phyloP scores from a whole-genome alignment of 2,888 invertebrate genomes.

The Amiota communis region DNA sequence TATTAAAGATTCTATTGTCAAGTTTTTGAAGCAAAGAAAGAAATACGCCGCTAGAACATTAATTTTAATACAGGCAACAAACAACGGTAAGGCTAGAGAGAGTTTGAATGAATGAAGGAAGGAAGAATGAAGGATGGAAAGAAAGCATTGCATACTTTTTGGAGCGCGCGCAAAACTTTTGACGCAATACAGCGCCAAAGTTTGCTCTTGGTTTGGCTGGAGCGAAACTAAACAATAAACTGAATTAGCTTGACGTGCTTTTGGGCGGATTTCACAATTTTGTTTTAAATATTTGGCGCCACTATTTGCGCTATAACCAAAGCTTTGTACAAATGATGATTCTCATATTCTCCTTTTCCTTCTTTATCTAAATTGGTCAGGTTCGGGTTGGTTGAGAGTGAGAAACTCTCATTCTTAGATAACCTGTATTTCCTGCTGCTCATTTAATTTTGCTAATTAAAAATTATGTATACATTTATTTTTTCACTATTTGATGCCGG shows the following conservation, averaged over 20 bases:
- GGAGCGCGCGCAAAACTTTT: conserved; percentile 32
- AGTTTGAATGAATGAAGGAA: too few species aligned
- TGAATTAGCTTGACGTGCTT: conserved; percentile 13
- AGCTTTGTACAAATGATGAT: too few species aligned
- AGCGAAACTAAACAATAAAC: conserved; percentile 13
- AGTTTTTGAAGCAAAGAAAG: conserved; percentile 10
- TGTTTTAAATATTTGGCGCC: neutral
- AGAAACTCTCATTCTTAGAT: too few species aligned
- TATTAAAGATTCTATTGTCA: neutral
- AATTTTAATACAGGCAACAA: conserved; percentile 63
- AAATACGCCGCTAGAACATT: conserved; percentile 46
- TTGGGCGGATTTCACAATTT: conserved; percentile 11
- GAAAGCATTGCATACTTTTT: conserved; percentile 64
- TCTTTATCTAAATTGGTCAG: too few species aligned
- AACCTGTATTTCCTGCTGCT: too few species aligned
- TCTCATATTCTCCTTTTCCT: too few species aligned
- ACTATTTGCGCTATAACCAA: neutral
- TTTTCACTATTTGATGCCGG: too few species aligned
- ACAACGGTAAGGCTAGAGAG: too few species aligned
- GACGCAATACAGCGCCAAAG: conserved; percentile 57
- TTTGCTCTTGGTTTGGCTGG: conserved; percentile 38
- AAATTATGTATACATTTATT: too few species aligned
- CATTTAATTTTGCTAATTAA: conserved; percentile 14
- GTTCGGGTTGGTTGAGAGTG: too few species aligned
- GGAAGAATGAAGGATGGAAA: too few species aligned